These are phyloP conservation scores for Myanophis thanlyinensis DNA, from an alignment of 2,113 vertebrate species.

Conservation along the genomic window DNA sequence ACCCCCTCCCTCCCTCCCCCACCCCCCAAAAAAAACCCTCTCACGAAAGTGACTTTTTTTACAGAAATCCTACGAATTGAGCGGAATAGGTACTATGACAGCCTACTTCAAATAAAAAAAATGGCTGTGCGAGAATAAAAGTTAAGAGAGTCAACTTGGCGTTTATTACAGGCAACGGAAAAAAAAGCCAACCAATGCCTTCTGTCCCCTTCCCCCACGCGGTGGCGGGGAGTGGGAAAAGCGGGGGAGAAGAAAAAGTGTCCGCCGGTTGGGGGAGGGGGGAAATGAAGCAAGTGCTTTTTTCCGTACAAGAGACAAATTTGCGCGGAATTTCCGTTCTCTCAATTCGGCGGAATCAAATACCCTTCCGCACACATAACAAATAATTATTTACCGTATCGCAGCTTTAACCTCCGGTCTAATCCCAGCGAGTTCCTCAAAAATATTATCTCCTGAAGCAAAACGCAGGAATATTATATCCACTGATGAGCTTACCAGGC, in stretches of 20 bases:
- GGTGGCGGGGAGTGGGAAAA: background rate
- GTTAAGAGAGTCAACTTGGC: background rate
- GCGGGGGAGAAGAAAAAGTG: accelerated
- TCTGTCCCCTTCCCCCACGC: background rate
- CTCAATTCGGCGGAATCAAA: background rate
- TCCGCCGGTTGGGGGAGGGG: background rate
- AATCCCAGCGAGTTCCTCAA: background rate
- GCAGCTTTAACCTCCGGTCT: background rate
- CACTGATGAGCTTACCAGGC: background rate
- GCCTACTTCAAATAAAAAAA: background rate
- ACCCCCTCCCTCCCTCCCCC: no score
- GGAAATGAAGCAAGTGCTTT: background rate
- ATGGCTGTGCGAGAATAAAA: background rate
- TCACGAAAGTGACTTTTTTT: background rate
- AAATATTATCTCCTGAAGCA: constrained; percentile 35
- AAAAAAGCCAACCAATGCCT: background rate
- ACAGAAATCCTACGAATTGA: background rate
- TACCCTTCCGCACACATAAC: background rate
- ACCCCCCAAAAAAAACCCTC: background rate
- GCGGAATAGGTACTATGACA: background rate
- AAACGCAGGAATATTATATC: background rate
- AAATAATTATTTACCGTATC: background rate
- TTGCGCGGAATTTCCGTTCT: background rate
- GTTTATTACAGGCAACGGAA: constrained; percentile 1
- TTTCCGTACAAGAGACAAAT: background rate